Evolutionary conservation across 2,888 invertebrate genomes (phyloP).

Genomic region (Eristalis intricaria): DNA sequence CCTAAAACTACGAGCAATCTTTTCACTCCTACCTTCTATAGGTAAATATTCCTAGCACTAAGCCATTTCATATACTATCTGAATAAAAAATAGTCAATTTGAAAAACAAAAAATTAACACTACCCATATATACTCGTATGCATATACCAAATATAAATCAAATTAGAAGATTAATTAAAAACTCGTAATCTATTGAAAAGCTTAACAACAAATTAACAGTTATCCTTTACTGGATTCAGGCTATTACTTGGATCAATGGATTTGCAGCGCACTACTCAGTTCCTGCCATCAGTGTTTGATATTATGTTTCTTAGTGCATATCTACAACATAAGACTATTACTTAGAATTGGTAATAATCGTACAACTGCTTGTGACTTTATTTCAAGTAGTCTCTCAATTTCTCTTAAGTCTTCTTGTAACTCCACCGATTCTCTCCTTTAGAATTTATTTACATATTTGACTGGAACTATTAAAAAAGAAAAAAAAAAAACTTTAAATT

Average conservation of each 20-base stretch:
- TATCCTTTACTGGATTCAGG: not conserved
- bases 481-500: not conserved
- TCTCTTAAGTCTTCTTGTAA: slow-evolving; percentile 1
- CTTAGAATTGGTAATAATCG: not conserved
- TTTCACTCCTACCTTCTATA: slow-evolving; percentile 27
- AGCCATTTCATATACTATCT: slow-evolving; percentile 36
- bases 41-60: slow-evolving; percentile 37
- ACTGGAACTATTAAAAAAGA: slow-evolving; percentile 3
- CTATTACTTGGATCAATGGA: not conserved
- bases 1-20: slow-evolving; percentile 44
- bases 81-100: slow-evolving; percentile 46
- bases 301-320: slow-evolving; percentile 11
- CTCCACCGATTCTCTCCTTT: slow-evolving; percentile 47
- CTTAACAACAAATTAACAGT: not conserved
- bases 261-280: not conserved
- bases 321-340: slow-evolving; percentile 17
- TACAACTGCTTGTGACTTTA: slow-evolving; percentile 9
- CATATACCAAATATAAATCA: not conserved
- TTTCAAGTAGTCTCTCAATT: not conserved
- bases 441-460: slow-evolving; percentile 15
- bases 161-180: not conserved
- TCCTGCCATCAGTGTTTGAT: not conserved
- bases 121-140: not conserved
- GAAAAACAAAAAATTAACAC: not conserved
- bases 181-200: not conserved